phyloP scores from a whole-genome alignment of 2,888 invertebrate species.

The Isotomurus palustris region DNA sequence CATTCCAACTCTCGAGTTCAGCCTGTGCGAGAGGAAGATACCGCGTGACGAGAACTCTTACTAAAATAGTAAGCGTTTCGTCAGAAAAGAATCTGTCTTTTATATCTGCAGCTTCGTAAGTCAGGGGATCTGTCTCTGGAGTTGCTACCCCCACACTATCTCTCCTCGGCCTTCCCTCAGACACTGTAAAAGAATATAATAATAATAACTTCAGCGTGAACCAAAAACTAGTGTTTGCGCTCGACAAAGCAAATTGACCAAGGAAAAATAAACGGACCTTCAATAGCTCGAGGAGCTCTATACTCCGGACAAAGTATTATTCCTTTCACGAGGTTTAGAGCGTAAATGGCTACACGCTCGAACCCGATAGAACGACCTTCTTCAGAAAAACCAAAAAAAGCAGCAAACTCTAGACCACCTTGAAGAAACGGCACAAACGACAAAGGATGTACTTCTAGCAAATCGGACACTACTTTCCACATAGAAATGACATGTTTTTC shows the following conservation, averaged over 20 bases:
- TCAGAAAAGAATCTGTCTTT: slow-evolving; percentile 72
- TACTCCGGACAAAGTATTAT: slow-evolving; percentile 74
- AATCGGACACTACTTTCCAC: slow-evolving; percentile 53
- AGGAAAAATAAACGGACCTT: slow-evolving; percentile 51
- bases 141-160: slow-evolving; percentile 36
- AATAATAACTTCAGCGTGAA: too few species aligned
- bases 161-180: too few species aligned
- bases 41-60: slow-evolving; percentile 75
- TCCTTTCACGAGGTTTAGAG: slow-evolving; percentile 80
- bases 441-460: slow-evolving; percentile 71
- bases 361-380: slow-evolving; percentile 69
- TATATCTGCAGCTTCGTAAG: slow-evolving; percentile 63
- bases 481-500: slow-evolving; percentile 45
- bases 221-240: too few species aligned
- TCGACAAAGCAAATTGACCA: slow-evolving; percentile 3
- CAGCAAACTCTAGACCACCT: slow-evolving; percentile 73
- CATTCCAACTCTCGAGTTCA: slow-evolving; percentile 82
- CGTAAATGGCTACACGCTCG: slow-evolving; percentile 82
- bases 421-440: slow-evolving; percentile 76
- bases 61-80: slow-evolving; percentile 72
- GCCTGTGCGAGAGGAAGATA: slow-evolving; percentile 79
- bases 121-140: slow-evolving; percentile 52
- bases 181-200: too few species aligned
- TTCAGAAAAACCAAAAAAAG: slow-evolving; percentile 81
- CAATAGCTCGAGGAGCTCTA: slow-evolving; percentile 59